Evolutionary conservation across 2,113 vertebrate species (phyloP), one percentile per base, ranked within the genome.

Genomic region (Acrocephalus arundinaceus): DNA sequence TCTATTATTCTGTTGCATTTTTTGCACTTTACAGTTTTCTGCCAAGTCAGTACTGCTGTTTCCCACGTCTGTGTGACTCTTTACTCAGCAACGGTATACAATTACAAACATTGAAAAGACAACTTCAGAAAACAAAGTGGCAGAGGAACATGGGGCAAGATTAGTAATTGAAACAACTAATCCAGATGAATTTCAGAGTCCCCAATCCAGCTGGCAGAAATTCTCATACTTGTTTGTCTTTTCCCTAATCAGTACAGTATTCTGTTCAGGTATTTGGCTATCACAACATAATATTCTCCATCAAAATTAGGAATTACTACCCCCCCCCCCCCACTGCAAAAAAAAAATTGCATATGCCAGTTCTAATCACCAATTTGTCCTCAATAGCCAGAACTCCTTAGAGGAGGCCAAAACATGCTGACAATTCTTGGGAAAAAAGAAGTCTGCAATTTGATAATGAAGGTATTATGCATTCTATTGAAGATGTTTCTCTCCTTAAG

Each of bases 161-260:
- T 81, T 55, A 92, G 87, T 76, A 88, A 90, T 11, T 74, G 70
- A 89, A 87, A 94, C 79, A 70, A 83, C 52, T 75, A 87, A 73
- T 52, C 65, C 78, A 85, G 84, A 79, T 73, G 51, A 79, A 90
- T 61, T 51, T 79, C 55, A 45, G 46, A 25, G 41, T 75, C 43
- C 83, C 72, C 54, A 79, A 68, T 55, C 39, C 83, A 88, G 35
- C 67, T 84, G 61, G 63, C 68, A 80, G 13, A 73, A 74, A 84
- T 84, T 90, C 72, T 84, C 79, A 88, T 22, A 28, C 31, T 41
- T 72, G 25, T 85, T 68, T 82, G 13, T 55, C 46, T 58, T 79
- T 70, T 49, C 23, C 43, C 72, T 62, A 54, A 91, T 66, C 85
- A 39, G 39, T 25, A 49, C 1, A 78, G 71, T n/a, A 80, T 58